These are phyloP conservation scores for Epicampocera succincta DNA, from an alignment of 2,888 invertebrate species.

Conservation along the genomic window DNA sequence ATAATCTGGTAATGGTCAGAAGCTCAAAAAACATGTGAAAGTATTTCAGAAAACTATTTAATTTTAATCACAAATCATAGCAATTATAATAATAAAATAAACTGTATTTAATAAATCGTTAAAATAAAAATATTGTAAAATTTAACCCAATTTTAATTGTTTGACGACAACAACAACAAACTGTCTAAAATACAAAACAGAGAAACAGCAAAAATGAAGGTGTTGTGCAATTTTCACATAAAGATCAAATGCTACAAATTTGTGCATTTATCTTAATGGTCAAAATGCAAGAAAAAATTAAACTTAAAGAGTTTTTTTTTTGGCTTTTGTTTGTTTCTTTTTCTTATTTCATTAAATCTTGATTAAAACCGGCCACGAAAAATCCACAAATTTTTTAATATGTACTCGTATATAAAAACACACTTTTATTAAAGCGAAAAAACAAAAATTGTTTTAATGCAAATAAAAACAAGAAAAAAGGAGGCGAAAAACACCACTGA, in stretches of 20 bases:
- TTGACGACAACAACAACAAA: constrained; percentile 52
- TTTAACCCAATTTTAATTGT: constrained; percentile 69
- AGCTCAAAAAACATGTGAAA: too few species aligned
- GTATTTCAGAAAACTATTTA: background rate
- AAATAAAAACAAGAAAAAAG: constrained; percentile 25
- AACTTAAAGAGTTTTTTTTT: constrained; percentile 44
- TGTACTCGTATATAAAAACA: background rate
- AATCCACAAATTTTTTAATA: constrained; percentile 48
- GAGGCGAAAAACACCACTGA: constrained; percentile 64
- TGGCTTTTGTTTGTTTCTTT: constrained; percentile 26
- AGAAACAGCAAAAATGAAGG: constrained; percentile 24
- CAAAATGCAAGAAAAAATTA: constrained; percentile 40
- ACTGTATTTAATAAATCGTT: background rate
- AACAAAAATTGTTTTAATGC: constrained; percentile 8
- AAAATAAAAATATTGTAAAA: constrained; percentile 67
- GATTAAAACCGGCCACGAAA: constrained; percentile 70
- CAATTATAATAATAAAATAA: too few species aligned
- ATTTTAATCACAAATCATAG: background rate
- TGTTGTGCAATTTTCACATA: constrained; percentile 63
- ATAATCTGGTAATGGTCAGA: too few species aligned
- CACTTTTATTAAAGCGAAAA: background rate
- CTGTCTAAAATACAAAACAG: constrained; percentile 22
- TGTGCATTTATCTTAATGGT: constrained; percentile 60
- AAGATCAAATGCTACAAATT: constrained; percentile 68
- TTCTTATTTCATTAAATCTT: constrained; percentile 66